Evolutionary conservation across 1,140 invertebrate genomes (phyloP).

Genomic region (Pachyrhynchus sulphureomaculatus): DNA sequence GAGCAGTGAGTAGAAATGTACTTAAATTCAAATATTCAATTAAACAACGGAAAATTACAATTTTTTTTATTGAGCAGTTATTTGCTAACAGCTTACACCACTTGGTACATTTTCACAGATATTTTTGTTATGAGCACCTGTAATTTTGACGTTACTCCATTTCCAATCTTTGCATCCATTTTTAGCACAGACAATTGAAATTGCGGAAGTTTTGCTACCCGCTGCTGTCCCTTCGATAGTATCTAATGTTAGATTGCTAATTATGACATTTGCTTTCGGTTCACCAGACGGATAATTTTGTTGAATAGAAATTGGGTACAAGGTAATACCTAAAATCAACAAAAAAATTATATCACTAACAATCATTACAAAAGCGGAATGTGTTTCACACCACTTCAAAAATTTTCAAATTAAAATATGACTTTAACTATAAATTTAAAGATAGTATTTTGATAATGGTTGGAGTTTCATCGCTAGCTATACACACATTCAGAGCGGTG

Average conservation of each 20-base stretch:
- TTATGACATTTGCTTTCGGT: neutral
- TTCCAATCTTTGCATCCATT: neutral
- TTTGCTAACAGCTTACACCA: neutral
- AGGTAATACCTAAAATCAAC: neutral
- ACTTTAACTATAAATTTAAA: too few species aligned
- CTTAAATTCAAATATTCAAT: too few species aligned
- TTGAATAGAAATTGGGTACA: neutral
- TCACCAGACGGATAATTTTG: neutral
- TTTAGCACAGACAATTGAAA: neutral
- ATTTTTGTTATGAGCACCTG: neutral
- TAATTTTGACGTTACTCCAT: neutral
- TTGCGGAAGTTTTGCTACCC: neutral
- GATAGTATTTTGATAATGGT: too few species aligned
- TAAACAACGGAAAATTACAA: too few species aligned
- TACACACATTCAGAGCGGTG: too few species aligned
- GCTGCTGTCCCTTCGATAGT: neutral
- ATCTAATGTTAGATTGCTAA: neutral
- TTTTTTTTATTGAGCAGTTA: too few species aligned
- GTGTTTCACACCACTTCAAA: too few species aligned
- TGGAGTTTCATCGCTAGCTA: too few species aligned
- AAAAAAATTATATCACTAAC: too few species aligned
- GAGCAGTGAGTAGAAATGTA: too few species aligned
- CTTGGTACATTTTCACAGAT: neutral
- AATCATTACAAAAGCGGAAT: too few species aligned
- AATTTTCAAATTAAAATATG: too few species aligned